A percentile compares a stretch with the other conserved stretches of the same genome.
phyloP scores from a whole-genome alignment of 2,797 vertebrate species.

The Acanthurus lineatus region DNA sequence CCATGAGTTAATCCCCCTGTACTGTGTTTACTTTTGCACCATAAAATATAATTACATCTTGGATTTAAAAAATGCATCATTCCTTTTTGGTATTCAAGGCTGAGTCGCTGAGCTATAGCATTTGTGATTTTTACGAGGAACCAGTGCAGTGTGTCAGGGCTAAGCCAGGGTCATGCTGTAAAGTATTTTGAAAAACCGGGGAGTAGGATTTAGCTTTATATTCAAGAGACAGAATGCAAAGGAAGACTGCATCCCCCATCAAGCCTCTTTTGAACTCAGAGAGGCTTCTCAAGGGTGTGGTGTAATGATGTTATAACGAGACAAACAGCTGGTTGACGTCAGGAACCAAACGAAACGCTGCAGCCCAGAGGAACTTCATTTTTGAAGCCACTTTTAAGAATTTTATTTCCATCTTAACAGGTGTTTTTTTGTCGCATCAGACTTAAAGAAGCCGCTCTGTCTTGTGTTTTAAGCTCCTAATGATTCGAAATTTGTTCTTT shows the following conservation, averaged over 20 bases:
- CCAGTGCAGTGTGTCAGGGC: slow-evolving; percentile 70
- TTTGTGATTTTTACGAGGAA: slow-evolving; percentile 41
- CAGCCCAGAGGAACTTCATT: slow-evolving; percentile 43
- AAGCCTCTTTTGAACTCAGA: slow-evolving; percentile 60
- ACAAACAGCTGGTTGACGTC: slow-evolving; percentile 64
- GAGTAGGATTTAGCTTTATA: slow-evolving; percentile 68
- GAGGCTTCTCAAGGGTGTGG: slow-evolving; percentile 58
- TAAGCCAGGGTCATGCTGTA: slow-evolving; percentile 73
- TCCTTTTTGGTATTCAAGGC: slow-evolving; percentile 50
- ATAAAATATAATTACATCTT: slow-evolving; percentile 76
- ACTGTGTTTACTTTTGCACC: slow-evolving; percentile 64
- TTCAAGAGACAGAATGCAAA: slow-evolving; percentile 64
- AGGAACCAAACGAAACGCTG: slow-evolving; percentile 45
- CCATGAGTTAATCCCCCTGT: slow-evolving; percentile 58
- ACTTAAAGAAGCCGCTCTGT: slow-evolving; percentile 63
- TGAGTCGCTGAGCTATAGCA: slow-evolving; percentile 54
- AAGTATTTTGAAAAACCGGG: slow-evolving; percentile 77
- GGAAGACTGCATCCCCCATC: slow-evolving; percentile 55
- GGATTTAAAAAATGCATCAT: slow-evolving; percentile 56
- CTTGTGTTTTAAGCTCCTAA: slow-evolving; percentile 57
- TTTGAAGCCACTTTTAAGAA: slow-evolving; percentile 28
- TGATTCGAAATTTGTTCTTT: slow-evolving; percentile 68
- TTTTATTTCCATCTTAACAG: slow-evolving; percentile 53
- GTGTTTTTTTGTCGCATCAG: slow-evolving; percentile 48
- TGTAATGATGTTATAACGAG: slow-evolving; percentile 65